Percentiles rank a stretch among this genome's conserved stretches.
phyloP scores from a whole-genome alignment of 1,140 invertebrate genomes.

The Nautilus pompilius region DNA sequence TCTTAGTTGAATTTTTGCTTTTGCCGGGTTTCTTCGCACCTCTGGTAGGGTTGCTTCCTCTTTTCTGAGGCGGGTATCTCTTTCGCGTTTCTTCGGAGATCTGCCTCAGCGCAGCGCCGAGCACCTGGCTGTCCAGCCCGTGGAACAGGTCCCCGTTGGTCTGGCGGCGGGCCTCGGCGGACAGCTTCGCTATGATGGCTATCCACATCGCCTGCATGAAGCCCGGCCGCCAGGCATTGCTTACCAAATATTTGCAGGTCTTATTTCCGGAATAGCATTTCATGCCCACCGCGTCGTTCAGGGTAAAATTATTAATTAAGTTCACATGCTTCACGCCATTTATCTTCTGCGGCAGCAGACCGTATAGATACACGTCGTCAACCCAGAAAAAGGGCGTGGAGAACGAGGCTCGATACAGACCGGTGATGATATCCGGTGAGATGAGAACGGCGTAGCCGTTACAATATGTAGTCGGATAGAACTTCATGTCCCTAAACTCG shows the following conservation, averaged over 20 bases:
- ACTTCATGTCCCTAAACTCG: slow-evolving; percentile 21
- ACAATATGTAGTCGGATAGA: slow-evolving; percentile 46
- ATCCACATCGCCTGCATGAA: slow-evolving; percentile 4
- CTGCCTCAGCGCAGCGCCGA: no score
- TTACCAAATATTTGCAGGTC: slow-evolving; percentile 13
- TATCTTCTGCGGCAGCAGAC: slow-evolving; percentile 35
- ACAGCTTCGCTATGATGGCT: slow-evolving; percentile 5
- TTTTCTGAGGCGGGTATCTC: no score
- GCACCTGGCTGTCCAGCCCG: no score
- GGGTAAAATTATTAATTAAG: slow-evolving; percentile 19
- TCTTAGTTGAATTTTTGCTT: no score
- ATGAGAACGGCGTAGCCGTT: slow-evolving; percentile 52
- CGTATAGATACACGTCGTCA: slow-evolving; percentile 55
- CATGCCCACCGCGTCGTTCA: slow-evolving; percentile 15
- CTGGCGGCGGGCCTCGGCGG: slow-evolving; percentile 2
- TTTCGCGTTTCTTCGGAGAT: no score
- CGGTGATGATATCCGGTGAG: slow-evolving; percentile 46
- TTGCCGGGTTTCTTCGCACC: no score
- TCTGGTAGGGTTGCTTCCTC: no score
- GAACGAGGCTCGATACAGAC: slow-evolving; percentile 39
- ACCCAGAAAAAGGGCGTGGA: slow-evolving; percentile 50
- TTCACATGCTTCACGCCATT: slow-evolving; percentile 15
- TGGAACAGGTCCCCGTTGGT: no score
- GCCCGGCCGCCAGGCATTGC: neutral
- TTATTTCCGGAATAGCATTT: slow-evolving; percentile 13